A percentile compares a stretch with the other conserved stretches of the same genome.
phyloP scores from a whole-genome alignment of 2,113 vertebrate genomes.

The Dasyprocta punctata region DNA sequence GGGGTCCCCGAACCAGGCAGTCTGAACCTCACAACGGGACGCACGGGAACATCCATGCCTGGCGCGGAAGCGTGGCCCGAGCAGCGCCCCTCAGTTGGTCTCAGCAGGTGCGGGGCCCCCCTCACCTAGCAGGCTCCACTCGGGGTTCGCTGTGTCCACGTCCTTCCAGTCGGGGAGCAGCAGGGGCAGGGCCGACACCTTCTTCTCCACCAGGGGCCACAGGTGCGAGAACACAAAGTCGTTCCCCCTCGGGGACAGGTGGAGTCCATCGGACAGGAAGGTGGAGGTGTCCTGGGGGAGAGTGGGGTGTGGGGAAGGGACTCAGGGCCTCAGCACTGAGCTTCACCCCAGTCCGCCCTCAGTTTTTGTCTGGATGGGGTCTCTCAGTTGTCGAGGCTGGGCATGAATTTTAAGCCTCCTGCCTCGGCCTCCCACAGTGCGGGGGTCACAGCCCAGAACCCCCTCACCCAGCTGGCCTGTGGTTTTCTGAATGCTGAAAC shows the following conservation, averaged over 20 bases:
- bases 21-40: no score
- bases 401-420: no score
- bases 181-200: slow-evolving; percentile 86
- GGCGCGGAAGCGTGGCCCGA: no score
- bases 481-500: neutral
- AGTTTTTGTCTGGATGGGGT: no score
- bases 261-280: slow-evolving; percentile 94
- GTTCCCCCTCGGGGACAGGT: slow-evolving; percentile 92
- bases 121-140: slow-evolving; percentile 88
- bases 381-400: no score
- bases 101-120: neutral
- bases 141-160: slow-evolving; percentile 86
- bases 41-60: no score
- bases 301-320: no score
- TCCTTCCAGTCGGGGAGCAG: slow-evolving; percentile 96
- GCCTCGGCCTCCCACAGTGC: neutral
- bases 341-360: no score
- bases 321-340: no score
- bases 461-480: neutral
- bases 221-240: slow-evolving; percentile 91
- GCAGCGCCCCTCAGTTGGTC: neutral
- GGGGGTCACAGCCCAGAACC: no score
- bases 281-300: slow-evolving; percentile 89
- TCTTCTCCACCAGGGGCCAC: slow-evolving; percentile 90
- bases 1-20: no score